Percentiles rank a stretch among this genome's conserved stretches.
Conservation (phyloP, 2,797 vertebrate species). For the Xenops minutus region DNA sequence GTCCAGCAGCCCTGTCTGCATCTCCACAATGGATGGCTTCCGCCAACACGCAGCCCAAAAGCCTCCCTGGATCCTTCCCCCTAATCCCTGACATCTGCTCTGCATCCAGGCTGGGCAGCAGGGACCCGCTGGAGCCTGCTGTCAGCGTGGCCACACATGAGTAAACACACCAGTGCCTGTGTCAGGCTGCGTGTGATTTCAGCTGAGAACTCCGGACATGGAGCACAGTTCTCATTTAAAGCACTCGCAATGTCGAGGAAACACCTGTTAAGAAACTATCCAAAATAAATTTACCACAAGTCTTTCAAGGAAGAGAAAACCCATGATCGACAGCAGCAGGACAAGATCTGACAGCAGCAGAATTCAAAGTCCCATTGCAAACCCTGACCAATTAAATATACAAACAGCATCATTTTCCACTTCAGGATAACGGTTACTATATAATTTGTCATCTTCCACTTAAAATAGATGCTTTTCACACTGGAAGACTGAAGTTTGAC, state of each 20-base stretch:
- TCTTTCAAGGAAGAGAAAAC: constrained; percentile 8
- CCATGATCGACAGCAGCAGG: neutral
- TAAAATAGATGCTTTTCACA: constrained; percentile 14
- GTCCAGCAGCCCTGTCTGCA: neutral
- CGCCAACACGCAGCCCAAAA: neutral
- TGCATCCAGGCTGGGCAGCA: constrained; percentile 4
- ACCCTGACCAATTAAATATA: constrained; percentile 33
- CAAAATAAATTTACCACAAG: constrained; percentile 53
- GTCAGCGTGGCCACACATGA: constrained; percentile 69
- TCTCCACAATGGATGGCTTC: constrained; percentile 72
- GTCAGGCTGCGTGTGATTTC: constrained; percentile 41
- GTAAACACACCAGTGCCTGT: constrained; percentile 30
- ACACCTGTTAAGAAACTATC: constrained; percentile 73
- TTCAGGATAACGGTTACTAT: constrained; percentile 1
- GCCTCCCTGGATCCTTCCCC: constrained; percentile 33
- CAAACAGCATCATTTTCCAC: constrained; percentile 20
- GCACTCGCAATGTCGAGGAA: constrained; percentile 51
- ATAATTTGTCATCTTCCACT: constrained; percentile 26
- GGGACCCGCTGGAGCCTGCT: constrained; percentile 56
- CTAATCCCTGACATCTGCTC: constrained; percentile 78
- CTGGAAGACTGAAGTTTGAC: neutral
- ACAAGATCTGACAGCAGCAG: neutral
- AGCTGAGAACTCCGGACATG: constrained; percentile 59
- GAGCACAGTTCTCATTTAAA: constrained; percentile 38
- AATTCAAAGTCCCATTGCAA: constrained; percentile 17